Evolutionary conservation across 2,797 vertebrate species (phyloP).

Genomic region (Pipistrellus kuhlii): DNA sequence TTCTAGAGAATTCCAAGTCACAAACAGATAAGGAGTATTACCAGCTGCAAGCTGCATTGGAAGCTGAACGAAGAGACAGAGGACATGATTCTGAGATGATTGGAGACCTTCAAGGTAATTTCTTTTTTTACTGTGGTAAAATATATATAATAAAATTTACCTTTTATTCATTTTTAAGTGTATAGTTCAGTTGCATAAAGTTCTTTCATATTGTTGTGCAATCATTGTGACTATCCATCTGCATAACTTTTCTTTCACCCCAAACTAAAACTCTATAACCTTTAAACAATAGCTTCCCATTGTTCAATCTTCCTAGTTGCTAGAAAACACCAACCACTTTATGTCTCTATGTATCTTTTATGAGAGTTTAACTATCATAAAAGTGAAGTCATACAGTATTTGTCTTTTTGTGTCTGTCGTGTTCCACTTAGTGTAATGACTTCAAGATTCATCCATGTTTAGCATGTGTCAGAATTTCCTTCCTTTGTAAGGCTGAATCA

Average conservation of each 20-base stretch:
- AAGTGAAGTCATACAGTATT: background rate
- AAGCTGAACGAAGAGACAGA: conserved; percentile 95
- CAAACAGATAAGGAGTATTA: conserved; percentile 95
- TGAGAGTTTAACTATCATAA: background rate
- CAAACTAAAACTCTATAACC: background rate
- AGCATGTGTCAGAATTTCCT: conserved; percentile 28
- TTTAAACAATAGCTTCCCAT: background rate
- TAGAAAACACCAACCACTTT: background rate
- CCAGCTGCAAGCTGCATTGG: conserved; percentile 95
- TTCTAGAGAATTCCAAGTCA: conserved; percentile 91
- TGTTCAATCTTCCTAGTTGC: background rate
- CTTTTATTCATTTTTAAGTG: background rate
- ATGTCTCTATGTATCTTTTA: background rate
- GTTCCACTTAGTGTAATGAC: background rate
- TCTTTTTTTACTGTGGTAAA: conserved; percentile 61
- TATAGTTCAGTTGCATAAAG: conserved; percentile 8
- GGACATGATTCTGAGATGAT: conserved; percentile 98
- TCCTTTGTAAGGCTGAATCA: conserved; percentile 16
- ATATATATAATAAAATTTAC: conserved; percentile 7
- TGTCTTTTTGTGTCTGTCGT: conserved; percentile 19
- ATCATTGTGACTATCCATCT: background rate
- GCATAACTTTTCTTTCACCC: conserved; percentile 10
- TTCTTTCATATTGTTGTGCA: conserved; percentile 15
- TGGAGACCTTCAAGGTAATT: conserved; percentile 95
- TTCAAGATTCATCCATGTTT: conserved; percentile 10